These are phyloP conservation scores for Linnaemya vulpina DNA, from an alignment of 2,888 invertebrate genomes.

Conservation along the genomic window DNA sequence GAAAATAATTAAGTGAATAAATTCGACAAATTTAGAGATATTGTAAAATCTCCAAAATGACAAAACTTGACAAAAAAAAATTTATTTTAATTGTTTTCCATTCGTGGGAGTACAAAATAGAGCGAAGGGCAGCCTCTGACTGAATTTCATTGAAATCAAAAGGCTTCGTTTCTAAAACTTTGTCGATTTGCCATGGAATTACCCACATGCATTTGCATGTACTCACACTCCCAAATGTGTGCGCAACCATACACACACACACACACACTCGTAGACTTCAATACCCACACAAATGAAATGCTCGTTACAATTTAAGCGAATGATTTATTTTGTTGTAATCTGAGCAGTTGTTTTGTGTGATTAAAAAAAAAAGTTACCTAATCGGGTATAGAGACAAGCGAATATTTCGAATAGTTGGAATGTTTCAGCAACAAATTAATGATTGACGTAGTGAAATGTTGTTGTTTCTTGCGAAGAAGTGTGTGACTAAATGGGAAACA, in stretches of 20 bases:
- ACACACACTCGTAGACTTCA: too few relatives aligned
- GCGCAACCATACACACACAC: background rate
- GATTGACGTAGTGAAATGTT: constrained; percentile 2
- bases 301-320: constrained; percentile 43
- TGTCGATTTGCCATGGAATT: too few relatives aligned
- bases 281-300: background rate
- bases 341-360: constrained; percentile 11
- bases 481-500: background rate
- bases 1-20: too few relatives aligned
- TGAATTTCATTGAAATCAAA: too few relatives aligned
- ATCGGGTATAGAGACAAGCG: constrained; percentile 28
- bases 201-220: too few relatives aligned
- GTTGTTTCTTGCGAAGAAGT: background rate
- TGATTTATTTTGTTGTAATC: constrained; percentile 26
- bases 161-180: too few relatives aligned
- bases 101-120: too few relatives aligned
- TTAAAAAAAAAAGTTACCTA: constrained; percentile 22
- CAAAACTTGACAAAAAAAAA: too few relatives aligned
- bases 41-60: too few relatives aligned
- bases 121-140: too few relatives aligned
- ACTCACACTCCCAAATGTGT: background rate
- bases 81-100: too few relatives aligned
- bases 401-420: constrained; percentile 21
- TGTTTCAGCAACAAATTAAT: background rate
- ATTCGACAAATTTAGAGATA: too few relatives aligned